Base-by-base conservation (phyloP, 2,888 invertebrate genomes). In the Orgyia antiqua region DNA sequence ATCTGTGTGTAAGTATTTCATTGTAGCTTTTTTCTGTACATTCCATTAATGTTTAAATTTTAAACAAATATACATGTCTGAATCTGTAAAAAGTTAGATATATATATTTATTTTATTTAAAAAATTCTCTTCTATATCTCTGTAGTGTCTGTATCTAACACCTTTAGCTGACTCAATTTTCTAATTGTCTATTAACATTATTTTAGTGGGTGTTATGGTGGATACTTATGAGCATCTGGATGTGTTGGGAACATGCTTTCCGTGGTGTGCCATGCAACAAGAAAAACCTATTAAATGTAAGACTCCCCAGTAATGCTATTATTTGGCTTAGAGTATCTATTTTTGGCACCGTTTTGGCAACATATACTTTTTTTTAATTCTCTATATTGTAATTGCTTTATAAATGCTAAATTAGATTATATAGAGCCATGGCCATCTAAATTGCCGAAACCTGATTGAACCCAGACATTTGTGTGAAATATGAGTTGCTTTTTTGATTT, bases 141-240 rank as follows among this genome's bases (percentile, higher is more conserved):
- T n/a, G n/a, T n/a, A n/a, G n/a, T n/a, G n/a, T n/a, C n/a, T n/a
- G n/a, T n/a, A n/a, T n/a, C n/a, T 15, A 15, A 15, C 15, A 15
- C 15, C 15, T 15, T 4, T 15, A 15, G 15, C 6, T 15, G 3
- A 15, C 2, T 18, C 4, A 18, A 3, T 18, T 4, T 1, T 4
- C 11, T 23, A 7, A 11, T 4, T 12, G 6, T 23, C 12, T 11
- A 23, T 11, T 23, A 23, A 49, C 38, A 55, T 51, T 55, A 59
- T 60, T 64, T 61, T 65, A 83, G 86, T 90, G 88, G 76, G 89
- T 87, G 88, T 89, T 58, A 88, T 89, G 64, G 88, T 89, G 80
- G 92, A 92, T 77, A 92, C 91, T 46, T 92, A 92, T 77, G 92
- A 92, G 66, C 91, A 91, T 70, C 88, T 92, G 78, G 92, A 92